phyloP scores from a whole-genome alignment of 2,113 vertebrate species.

The Corvus hawaiiensis region DNA sequence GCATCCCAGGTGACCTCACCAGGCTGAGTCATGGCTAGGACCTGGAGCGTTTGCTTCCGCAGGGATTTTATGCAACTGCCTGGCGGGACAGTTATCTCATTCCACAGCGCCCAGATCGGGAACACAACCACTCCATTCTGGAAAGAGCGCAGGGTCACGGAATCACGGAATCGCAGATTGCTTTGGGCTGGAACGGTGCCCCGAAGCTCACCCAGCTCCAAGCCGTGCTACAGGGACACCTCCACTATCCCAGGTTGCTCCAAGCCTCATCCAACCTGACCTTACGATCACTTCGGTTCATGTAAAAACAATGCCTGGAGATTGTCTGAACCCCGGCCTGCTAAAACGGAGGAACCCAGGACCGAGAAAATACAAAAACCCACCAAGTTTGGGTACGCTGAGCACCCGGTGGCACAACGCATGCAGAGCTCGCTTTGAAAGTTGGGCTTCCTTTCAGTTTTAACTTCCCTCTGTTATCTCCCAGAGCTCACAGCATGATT shows the following conservation, averaged over 20 bases:
- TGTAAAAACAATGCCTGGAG: fast-evolving
- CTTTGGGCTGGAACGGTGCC: background rate
- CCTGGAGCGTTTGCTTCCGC: background rate
- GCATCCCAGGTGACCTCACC: background rate
- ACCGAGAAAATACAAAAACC: fast-evolving
- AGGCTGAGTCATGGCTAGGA: fast-evolving
- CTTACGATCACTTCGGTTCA: fast-evolving
- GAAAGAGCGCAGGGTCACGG: background rate
- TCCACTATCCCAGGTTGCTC: fast-evolving
- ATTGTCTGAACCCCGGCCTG: background rate
- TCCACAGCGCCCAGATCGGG: fast-evolving
- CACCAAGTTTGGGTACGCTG: fast-evolving
- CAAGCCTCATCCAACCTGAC: background rate
- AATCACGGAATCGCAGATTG: fast-evolving
- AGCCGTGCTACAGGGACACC: background rate
- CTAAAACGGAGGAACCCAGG: fast-evolving
- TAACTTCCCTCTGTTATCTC: background rate
- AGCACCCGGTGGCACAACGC: background rate
- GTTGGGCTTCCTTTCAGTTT: background rate
- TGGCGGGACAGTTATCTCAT: background rate
- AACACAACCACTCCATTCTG: background rate
- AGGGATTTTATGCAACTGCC: background rate
- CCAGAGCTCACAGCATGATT: fast-evolving
- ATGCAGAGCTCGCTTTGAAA: fast-evolving
- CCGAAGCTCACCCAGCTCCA: background rate